Evolutionary conservation across 2,113 vertebrate species (phyloP).

Genomic region (Bubo bubo): DNA sequence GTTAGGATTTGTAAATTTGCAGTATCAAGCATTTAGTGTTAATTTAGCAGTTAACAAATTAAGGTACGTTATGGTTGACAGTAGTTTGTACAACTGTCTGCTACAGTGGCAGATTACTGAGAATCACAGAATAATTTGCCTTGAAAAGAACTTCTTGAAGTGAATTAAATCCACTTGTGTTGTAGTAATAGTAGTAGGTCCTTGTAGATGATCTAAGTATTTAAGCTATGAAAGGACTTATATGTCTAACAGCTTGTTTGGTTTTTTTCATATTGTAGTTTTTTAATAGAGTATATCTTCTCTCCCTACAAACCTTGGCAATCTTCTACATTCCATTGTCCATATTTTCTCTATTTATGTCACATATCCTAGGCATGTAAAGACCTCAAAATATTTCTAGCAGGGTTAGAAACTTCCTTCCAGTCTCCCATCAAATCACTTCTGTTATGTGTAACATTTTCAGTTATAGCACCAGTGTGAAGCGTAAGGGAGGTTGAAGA

Average conservation of each 20-base stretch:
- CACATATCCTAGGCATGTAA: neutral
- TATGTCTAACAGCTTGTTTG: neutral
- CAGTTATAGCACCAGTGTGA: neutral
- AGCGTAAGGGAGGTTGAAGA: neutral
- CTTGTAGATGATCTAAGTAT: neutral
- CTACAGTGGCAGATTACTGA: neutral
- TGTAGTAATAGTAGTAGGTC: neutral
- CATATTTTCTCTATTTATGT: neutral
- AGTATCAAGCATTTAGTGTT: neutral
- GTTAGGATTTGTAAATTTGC: neutral
- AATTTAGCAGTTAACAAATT: neutral
- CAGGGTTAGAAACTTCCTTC: neutral
- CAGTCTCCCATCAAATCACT: neutral
- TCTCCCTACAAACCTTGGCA: neutral
- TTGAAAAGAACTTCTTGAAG: neutral
- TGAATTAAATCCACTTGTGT: neutral
- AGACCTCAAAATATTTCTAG: neutral
- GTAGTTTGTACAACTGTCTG: neutral
- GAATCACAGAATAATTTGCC: neutral
- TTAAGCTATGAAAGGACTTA: neutral
- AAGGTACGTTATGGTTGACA: neutral
- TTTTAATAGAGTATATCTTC: neutral
- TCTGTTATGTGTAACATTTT: neutral
- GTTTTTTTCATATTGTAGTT: neutral
- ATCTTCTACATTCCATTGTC: neutral